These are phyloP conservation scores for Lithosia quadra DNA, from an alignment of 2,888 invertebrate genomes.

Conservation along the genomic window DNA sequence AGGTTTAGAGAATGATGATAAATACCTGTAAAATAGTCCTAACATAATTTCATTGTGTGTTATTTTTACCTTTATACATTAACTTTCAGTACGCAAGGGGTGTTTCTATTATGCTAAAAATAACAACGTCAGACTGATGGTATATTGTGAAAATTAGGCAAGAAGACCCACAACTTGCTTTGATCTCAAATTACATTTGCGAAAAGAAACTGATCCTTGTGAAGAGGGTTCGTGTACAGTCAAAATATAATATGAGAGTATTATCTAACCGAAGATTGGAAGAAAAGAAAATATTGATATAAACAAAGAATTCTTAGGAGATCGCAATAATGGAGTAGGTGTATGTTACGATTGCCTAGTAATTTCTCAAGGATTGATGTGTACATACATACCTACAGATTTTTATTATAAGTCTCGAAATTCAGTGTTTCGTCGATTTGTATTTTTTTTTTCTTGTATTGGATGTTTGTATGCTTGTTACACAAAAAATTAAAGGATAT, in stretches of 20 bases:
- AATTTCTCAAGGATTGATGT: neutral
- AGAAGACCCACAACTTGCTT: constrained; percentile 4
- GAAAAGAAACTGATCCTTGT: neutral
- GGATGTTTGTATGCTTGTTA: too few species aligned
- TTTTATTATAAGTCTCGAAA: neutral
- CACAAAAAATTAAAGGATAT: too few species aligned
- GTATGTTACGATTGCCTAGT: neutral
- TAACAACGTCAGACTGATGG: neutral
- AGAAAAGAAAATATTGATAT: neutral
- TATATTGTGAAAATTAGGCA: neutral
- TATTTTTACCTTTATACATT: too few species aligned
- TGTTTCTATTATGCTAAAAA: neutral
- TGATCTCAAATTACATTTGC: constrained; percentile 4
- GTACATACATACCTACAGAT: too few species aligned
- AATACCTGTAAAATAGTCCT: too few species aligned
- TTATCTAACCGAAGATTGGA: constrained; percentile 4
- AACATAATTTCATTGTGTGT: too few species aligned
- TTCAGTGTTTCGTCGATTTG: too few species aligned
- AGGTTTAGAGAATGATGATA: too few species aligned
- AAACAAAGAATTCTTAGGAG: neutral
- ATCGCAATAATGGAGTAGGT: neutral
- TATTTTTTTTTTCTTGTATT: neutral
- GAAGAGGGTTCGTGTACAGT: constrained; percentile 4
- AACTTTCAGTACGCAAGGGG: neutral
- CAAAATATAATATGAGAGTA: constrained; percentile 4